Percentiles rank a stretch among this genome's conserved stretches.
Conservation (phyloP, 2,113 vertebrate genomes). For the Alligator sinensis region DNA sequence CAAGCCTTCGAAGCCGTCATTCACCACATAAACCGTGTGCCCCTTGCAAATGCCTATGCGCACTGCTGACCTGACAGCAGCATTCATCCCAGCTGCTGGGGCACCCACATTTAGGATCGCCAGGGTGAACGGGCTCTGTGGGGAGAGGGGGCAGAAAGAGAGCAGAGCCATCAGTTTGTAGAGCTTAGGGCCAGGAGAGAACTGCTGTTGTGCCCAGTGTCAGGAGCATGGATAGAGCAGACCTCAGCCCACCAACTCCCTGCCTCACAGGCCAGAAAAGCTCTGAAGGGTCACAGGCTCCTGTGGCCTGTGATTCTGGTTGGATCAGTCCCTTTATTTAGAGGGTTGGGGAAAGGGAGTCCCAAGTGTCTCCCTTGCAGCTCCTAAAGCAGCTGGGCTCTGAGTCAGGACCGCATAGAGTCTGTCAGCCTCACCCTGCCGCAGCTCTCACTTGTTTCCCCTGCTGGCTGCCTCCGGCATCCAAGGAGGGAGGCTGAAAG, state of each 20-base stretch:
- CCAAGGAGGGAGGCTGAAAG: not conserved
- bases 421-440: not conserved
- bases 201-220: no score
- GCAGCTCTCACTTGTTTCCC: not conserved
- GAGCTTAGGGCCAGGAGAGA: no score
- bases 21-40: conserved; percentile 88
- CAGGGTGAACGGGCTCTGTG: conserved; percentile 84
- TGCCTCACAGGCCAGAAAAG: no score
- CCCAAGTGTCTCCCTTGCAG: no score
- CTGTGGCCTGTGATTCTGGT: not conserved
- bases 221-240: no score
- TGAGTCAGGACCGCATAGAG: not conserved
- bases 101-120: conserved; percentile 95
- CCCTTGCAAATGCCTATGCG: conserved; percentile 86
- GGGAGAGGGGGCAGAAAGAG: not conserved
- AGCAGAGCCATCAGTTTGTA: no score
- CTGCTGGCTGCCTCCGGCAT: no score
- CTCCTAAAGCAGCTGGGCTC: not conserved
- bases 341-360: no score
- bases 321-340: not conserved
- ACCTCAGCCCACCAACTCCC: no score
- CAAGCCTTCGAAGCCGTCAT: conserved; percentile 92
- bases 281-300: not conserved
- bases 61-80: conserved; percentile 89
- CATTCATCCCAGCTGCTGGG: conserved; percentile 93